Conservation (phyloP, 2,113 vertebrate species). For the Cephalopterus ornatus region DNA sequence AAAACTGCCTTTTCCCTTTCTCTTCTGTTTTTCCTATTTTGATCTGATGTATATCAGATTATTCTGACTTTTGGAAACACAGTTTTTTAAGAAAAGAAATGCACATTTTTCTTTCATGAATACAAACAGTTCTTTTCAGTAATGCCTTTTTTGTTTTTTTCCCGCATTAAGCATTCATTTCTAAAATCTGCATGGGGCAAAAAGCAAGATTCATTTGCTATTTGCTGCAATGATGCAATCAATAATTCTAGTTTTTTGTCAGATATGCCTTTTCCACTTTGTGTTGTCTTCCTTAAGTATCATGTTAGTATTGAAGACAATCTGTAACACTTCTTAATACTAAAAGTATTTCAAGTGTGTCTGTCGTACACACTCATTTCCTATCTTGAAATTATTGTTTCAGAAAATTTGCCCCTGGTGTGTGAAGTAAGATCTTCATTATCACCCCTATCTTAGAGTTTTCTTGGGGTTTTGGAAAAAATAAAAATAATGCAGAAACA, state of each 20-base stretch:
- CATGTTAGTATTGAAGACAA: background rate
- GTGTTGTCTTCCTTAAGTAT: background rate
- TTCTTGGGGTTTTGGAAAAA: background rate
- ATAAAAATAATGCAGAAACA: background rate
- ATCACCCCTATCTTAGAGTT: background rate
- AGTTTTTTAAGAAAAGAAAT: background rate
- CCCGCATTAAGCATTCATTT: background rate
- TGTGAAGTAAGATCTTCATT: background rate
- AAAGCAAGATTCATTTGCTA: background rate
- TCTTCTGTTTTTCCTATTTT: background rate
- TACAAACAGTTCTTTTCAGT: background rate
- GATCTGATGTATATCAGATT: background rate
- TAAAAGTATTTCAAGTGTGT: background rate
- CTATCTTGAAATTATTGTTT: background rate
- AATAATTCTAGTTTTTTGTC: background rate
- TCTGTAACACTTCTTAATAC: rapidly evolving
- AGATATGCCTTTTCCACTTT: background rate
- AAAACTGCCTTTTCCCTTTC: background rate
- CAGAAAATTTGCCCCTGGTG: background rate
- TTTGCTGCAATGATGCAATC: background rate
- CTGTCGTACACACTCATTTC: background rate
- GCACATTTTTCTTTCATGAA: background rate
- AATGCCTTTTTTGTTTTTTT: background rate
- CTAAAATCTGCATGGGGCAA: background rate
- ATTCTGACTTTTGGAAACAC: background rate